Evolutionary conservation across 2,113 vertebrate genomes (phyloP).

Genomic region (Callithrix jacchus): DNA sequence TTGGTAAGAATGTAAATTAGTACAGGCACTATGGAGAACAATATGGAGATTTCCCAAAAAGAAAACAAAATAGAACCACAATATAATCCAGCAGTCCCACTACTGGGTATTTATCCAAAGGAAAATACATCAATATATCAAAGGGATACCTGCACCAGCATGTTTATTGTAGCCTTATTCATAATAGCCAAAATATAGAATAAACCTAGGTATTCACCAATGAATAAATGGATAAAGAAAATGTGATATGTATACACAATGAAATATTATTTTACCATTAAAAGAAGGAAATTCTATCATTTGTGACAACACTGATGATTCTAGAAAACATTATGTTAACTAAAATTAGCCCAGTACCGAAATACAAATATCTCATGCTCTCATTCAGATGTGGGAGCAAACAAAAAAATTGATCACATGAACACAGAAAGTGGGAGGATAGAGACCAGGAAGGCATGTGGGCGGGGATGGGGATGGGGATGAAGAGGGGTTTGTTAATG

Average conservation of each 20-base stretch:
- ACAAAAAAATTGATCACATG: neutral
- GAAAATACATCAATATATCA: neutral
- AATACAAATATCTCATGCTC: neutral
- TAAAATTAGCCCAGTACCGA: neutral
- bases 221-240: neutral
- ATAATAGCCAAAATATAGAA: neutral
- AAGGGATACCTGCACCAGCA: neutral
- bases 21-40: neutral
- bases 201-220: neutral
- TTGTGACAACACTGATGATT: neutral
- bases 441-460: neutral
- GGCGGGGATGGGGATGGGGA: fast-evolving
- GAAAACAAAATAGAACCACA: neutral
- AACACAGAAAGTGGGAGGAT: neutral
- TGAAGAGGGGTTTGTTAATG: neutral
- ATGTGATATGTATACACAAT: neutral
- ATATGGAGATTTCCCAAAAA: neutral
- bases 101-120: neutral
- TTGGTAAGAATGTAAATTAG: neutral
- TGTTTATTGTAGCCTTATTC: neutral
- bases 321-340: neutral
- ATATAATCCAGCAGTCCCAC: neutral
- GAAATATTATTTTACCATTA: neutral
- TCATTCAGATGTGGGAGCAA: neutral
- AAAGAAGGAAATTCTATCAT: neutral